phyloP scores from a whole-genome alignment of 2,113 vertebrate genomes.

The Limnothrissa miodon region DNA sequence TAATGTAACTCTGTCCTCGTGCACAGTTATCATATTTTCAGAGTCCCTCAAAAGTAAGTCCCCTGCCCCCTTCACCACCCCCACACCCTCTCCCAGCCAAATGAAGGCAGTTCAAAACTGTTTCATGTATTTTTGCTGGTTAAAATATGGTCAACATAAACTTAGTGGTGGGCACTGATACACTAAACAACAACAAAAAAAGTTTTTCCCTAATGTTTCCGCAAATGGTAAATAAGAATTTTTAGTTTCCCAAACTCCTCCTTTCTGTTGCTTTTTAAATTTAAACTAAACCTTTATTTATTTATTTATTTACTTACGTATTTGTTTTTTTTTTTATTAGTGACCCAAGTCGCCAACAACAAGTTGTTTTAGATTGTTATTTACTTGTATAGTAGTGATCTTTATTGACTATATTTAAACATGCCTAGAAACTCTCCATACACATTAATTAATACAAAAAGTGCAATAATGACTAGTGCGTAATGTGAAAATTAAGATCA shows the following conservation, averaged over 20 bases:
- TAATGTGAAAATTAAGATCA: not conserved
- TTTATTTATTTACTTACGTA: not conserved
- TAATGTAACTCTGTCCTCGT: slow-evolving; percentile 73
- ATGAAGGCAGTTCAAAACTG: slow-evolving; percentile 25
- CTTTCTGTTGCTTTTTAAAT: not conserved
- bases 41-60: slow-evolving; percentile 83
- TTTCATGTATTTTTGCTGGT: slow-evolving; percentile 2
- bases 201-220: too few species aligned
- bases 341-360: not conserved
- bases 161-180: slow-evolving; percentile 28
- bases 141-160: not conserved
- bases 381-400: too few species aligned
- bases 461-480: not conserved
- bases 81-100: slow-evolving; percentile 45
- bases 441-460: not conserved
- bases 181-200: too few species aligned
- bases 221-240: not conserved
- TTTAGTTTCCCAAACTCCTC: not conserved
- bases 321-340: not conserved
- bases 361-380: too few species aligned
- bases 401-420: not conserved
- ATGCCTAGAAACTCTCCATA: not conserved
- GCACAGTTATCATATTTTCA: slow-evolving; percentile 77
- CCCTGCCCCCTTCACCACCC: slow-evolving; percentile 44
- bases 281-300: not conserved